phyloP scores from a whole-genome alignment of 2,888 invertebrate species.

The Clunio marinus region DNA sequence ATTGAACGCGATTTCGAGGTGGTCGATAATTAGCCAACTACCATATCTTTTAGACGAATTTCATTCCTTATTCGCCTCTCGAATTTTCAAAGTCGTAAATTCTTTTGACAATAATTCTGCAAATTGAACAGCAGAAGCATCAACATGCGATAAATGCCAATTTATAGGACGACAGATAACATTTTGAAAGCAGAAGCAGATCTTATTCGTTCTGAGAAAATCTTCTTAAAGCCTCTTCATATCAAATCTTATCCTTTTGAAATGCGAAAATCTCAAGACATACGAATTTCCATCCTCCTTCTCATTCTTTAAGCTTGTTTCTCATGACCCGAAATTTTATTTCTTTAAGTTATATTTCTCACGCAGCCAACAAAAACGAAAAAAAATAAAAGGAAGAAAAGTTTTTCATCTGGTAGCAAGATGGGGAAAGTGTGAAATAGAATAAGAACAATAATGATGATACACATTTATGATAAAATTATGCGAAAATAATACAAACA shows the following conservation, averaged over 20 bases:
- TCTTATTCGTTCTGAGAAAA: neutral
- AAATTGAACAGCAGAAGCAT: neutral
- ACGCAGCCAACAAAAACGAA: neutral
- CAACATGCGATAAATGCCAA: neutral
- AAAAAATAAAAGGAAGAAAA: neutral
- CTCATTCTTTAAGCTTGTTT: neutral
- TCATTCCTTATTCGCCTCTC: no score
- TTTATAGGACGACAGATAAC: conserved; percentile 13
- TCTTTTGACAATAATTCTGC: neutral
- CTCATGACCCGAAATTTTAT: conserved; percentile 15
- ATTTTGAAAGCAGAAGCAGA: neutral
- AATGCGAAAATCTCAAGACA: conserved; percentile 2
- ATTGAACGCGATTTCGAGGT: no score
- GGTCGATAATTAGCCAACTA: no score
- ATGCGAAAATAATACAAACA: conserved; percentile 32
- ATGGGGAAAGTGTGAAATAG: conserved; percentile 19
- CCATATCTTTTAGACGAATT: no score
- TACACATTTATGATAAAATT: conserved; percentile 30
- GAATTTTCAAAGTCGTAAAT: neutral
- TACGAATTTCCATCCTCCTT: neutral
- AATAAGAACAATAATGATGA: conserved; percentile 30
- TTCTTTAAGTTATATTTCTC: neutral
- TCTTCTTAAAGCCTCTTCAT: conserved; percentile 15
- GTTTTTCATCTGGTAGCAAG: neutral
- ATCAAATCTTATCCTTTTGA: conserved; percentile 10